Evolutionary conservation across 2,113 vertebrate species (phyloP).

Genomic region (Chascanopsetta lugubris): DNA sequence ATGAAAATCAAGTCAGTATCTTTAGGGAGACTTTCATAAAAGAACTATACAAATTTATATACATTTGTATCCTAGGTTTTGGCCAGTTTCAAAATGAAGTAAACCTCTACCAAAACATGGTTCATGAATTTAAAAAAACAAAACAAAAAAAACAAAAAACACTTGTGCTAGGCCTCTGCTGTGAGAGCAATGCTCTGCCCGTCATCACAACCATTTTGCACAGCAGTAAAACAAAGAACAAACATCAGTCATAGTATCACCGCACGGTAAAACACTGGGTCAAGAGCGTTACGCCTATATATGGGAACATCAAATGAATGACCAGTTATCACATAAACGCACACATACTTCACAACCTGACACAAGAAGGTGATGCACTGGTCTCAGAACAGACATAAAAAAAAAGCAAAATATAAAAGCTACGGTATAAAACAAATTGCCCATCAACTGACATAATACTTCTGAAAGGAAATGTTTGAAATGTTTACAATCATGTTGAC

Average conservation of each 20-base stretch:
- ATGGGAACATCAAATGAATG: conserved; percentile 64
- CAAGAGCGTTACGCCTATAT: conserved; percentile 65
- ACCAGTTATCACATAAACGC: conserved; percentile 49
- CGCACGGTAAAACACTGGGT: conserved; percentile 63
- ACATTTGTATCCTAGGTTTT: conserved; percentile 53
- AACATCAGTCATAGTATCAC: conserved; percentile 65
- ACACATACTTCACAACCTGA: conserved; percentile 59
- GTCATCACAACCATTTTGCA: conserved; percentile 15
- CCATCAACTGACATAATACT: conserved; percentile 76
- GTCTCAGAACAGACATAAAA: conserved; percentile 41
- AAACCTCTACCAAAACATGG: conserved; percentile 60
- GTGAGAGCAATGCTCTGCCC: conserved; percentile 22
- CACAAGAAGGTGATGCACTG: conserved; percentile 26
- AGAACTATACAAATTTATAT: conserved; percentile 76
- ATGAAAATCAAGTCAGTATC: conserved; percentile 46
- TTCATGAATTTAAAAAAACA: conserved; percentile 27
- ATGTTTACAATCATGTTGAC: conserved; percentile 76
- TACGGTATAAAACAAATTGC: conserved; percentile 53
- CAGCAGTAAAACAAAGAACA: conserved; percentile 30
- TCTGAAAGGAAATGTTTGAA: conserved; percentile 71
- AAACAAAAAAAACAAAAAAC: conserved; percentile 7
- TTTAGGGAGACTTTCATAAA: conserved; percentile 46
- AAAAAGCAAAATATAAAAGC: conserved; percentile 46
- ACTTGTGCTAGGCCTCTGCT: conserved; percentile 43
- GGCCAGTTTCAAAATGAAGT: conserved; percentile 53